Evolutionary conservation across 2,888 invertebrate genomes (phyloP).

Genomic region (Mythimna ferrago): DNA sequence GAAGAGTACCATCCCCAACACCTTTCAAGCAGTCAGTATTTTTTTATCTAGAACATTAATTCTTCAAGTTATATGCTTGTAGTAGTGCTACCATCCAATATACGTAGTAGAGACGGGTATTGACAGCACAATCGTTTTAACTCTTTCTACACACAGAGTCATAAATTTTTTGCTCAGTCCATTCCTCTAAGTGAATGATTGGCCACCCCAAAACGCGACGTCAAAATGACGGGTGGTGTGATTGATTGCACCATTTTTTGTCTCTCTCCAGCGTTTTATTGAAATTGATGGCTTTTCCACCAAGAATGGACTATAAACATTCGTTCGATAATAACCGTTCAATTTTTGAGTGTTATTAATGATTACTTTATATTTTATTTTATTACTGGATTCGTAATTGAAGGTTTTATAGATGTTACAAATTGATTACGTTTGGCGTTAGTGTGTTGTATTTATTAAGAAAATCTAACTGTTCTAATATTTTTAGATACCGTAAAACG

Average conservation of each 20-base stretch:
- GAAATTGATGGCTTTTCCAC: constrained; percentile 72
- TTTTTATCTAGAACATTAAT: too few relatives aligned
- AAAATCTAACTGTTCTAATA: not conserved
- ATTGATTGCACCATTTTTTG: constrained; percentile 71
- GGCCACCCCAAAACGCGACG: constrained; percentile 63
- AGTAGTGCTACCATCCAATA: too few relatives aligned
- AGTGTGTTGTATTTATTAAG: not conserved
- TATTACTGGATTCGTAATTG: constrained; percentile 19
- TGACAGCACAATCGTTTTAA: too few relatives aligned
- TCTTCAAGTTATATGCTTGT: too few relatives aligned
- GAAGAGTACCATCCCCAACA: too few relatives aligned
- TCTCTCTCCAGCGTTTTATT: constrained; percentile 69
- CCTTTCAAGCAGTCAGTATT: too few relatives aligned
- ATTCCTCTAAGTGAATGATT: constrained; percentile 6
- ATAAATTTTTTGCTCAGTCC: not conserved
- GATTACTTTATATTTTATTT: constrained; percentile 39
- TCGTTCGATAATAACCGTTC: constrained; percentile 65
- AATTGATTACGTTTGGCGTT: not conserved
- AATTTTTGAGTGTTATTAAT: constrained; percentile 69
- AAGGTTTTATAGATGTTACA: not conserved
- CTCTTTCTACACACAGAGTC: too few relatives aligned
- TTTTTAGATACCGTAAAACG: too few relatives aligned
- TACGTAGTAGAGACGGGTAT: too few relatives aligned
- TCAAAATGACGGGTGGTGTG: constrained; percentile 67
- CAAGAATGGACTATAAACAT: constrained; percentile 59